Base-by-base conservation (phyloP, 1,140 invertebrate genomes). In the Asobara japonica region DNA sequence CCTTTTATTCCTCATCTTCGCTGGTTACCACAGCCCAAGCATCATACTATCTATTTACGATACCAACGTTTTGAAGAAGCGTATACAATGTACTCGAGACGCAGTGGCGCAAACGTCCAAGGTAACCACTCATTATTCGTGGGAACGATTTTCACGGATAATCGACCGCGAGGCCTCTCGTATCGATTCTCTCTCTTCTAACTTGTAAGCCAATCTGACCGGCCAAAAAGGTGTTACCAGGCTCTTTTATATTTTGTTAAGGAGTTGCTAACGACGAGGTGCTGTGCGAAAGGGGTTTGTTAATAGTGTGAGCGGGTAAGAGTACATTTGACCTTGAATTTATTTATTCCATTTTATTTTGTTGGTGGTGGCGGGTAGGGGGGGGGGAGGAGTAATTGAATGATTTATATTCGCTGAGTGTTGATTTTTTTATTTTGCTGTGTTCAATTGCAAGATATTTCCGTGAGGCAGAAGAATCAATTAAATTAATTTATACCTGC, bases 141-240 rank as follows among this genome's bases (percentile, higher is more conserved):
- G 78, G 78, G 78, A 79, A 79, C 76, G 67, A 79, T 76, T 79
- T 79, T 74, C 72, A 73, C 65, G 73, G 74, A 77, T 79, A 78
- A 77, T 79, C 70, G 74, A 65, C 73, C 70, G 66, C 72, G 76
- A 74, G 51, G 8, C 22, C 67, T 67, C 66, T 62, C 68, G 25
- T 71, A 75, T 75, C 74, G 74, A 75, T 71, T 22, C 27, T 56
- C 22, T 66, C n/a, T 10, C 29, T 65, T 61, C 36, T 22, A 67
- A 18, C 56, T 30, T 20, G 22, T 13, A 10, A 18, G 51, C 51
- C 22, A 56, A 56, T 56, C n/a, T 18, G 18, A 56, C 11, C 10
- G 13, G 22, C 18, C 51, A 18, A 25, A 56, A 56, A 56, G 51
- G 51, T 56, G 51, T 56, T 56, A 56, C 51, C 18, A 56, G 51